Percentiles rank a stretch among this genome's conserved stretches.
These are phyloP conservation scores for Parazoanthus swiftii DNA, from an alignment of 92 coral and sea anemone genomes.

Conservation along the genomic window DNA sequence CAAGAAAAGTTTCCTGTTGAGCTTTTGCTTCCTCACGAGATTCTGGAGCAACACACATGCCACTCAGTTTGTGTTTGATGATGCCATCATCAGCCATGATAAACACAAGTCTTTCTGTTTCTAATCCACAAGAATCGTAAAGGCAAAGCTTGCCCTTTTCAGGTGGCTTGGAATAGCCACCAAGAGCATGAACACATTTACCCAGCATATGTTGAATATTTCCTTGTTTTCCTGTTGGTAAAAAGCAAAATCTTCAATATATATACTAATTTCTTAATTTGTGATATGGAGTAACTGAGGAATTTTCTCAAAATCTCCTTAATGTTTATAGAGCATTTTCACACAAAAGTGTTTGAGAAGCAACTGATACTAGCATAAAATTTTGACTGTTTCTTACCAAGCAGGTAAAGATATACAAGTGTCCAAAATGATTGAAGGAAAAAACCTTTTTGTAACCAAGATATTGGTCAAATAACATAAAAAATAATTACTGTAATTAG, in stretches of 20 bases:
- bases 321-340: no score
- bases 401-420: no score
- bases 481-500: no score
- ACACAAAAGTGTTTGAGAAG: no score
- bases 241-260: neutral
- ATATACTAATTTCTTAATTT: no score
- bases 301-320: no score
- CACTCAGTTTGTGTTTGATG: conserved; percentile 53
- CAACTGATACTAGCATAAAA: no score
- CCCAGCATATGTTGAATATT: conserved; percentile 61
- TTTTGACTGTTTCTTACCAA: no score
- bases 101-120: conserved; percentile 43
- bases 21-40: conserved; percentile 36
- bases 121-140: conserved; percentile 55
- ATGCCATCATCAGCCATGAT: conserved; percentile 58
- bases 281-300: neutral
- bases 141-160: conserved; percentile 49
- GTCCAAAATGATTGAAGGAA: no score
- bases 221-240: conserved; percentile 48
- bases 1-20: conserved; percentile 36
- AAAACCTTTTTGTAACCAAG: no score
- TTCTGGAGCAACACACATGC: conserved; percentile 53
- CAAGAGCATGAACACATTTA: conserved; percentile 58
- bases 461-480: no score
- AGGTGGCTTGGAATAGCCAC: conserved; percentile 33